A percentile compares a stretch with the other conserved stretches of the same genome.
Evolutionary conservation across 2,888 invertebrate genomes (phyloP).

Genomic region (Endomychus coccineus): DNA sequence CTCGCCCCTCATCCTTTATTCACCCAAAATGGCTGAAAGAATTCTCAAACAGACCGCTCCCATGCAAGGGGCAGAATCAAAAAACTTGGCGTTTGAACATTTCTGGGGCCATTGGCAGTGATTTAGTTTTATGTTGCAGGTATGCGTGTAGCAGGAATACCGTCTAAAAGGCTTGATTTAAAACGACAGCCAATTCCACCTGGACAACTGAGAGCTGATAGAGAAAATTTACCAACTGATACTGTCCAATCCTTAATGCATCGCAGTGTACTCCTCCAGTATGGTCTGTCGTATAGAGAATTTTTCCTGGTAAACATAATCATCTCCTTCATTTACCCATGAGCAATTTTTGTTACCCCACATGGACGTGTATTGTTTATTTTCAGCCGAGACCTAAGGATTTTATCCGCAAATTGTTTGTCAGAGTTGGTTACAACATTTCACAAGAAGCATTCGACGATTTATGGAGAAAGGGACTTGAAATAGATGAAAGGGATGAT

Average conservation of each 20-base stretch:
- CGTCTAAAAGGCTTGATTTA: conserved; percentile 31
- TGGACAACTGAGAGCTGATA: conserved; percentile 31
- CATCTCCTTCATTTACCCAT: neutral
- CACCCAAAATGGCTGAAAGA: too few species aligned
- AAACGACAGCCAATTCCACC: conserved; percentile 27
- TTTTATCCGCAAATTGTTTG: conserved; percentile 46
- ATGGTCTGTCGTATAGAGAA: conserved; percentile 41
- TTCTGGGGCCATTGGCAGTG: neutral
- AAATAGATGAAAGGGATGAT: conserved; percentile 47
- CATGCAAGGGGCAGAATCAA: too few species aligned
- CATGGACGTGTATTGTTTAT: conserved; percentile 4
- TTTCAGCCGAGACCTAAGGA: conserved; percentile 35
- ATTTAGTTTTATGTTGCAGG: conserved; percentile 20
- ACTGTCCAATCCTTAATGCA: conserved; percentile 36
- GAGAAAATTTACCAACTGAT: conserved; percentile 35
- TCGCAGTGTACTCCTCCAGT: conserved; percentile 43
- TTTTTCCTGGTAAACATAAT: conserved; percentile 37
- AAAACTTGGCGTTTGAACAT: too few species aligned
- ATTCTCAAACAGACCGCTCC: too few species aligned
- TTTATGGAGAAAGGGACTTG: conserved; percentile 48
- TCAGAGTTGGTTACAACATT: conserved; percentile 47
- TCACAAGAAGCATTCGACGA: conserved; percentile 45
- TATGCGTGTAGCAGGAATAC: conserved; percentile 32
- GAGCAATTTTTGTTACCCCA: neutral
- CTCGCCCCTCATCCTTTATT: too few species aligned